Conservation (phyloP, 2,113 vertebrate species). For the Indicator maculatus region DNA sequence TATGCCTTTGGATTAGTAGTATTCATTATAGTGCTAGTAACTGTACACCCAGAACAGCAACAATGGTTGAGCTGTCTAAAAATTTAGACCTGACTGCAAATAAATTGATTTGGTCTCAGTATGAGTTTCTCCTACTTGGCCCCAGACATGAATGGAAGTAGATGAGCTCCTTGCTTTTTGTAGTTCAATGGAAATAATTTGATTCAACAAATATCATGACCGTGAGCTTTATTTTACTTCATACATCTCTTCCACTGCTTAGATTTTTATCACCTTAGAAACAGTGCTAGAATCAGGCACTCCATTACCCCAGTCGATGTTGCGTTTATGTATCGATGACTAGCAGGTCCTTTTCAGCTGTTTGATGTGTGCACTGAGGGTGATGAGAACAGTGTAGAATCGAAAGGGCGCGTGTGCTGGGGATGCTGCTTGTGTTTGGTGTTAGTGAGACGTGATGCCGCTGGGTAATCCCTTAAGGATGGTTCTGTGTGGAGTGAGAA, state of each 20-base stretch:
- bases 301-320: not conserved
- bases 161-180: not conserved
- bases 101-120: not conserved
- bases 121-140: slow-evolving; percentile 21
- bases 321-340: not conserved
- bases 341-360: not conserved
- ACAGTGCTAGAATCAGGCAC: not conserved
- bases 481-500: not conserved
- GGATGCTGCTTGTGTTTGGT: not conserved
- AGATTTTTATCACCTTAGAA: slow-evolving; percentile 33
- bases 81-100: slow-evolving; percentile 13
- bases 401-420: not conserved
- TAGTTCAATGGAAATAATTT: slow-evolving; percentile 10
- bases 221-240: slow-evolving; percentile 16
- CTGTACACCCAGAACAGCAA: not conserved
- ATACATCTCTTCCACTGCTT: not conserved
- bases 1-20: not conserved
- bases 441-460: not conserved
- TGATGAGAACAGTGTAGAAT: not conserved
- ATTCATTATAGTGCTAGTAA: not conserved
- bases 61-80: not conserved
- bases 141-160: not conserved
- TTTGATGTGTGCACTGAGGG: not conserved
- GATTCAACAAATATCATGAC: slow-evolving; percentile 9
- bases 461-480: not conserved